Base-by-base conservation (phyloP, 2,113 vertebrate species). In the Xiphophorus maculatus region DNA sequence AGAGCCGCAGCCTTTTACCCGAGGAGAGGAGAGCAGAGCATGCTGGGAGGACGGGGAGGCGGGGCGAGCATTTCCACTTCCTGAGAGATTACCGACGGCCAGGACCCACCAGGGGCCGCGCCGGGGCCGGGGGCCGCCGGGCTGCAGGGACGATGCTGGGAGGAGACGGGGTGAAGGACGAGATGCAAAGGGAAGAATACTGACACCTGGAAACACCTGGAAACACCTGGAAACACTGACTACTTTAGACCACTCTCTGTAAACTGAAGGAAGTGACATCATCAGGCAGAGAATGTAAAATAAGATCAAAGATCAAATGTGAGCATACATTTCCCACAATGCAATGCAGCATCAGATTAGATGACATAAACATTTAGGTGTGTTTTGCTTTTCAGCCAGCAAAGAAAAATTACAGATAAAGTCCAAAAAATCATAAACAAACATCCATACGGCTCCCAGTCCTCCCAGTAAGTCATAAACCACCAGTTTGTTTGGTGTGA, bases 31-130 rank as follows among this genome's bases (percentile, higher is more conserved):
- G 83, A 81, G 70, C 79, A 81, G 69, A 76, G 84, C 60, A 48
- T 76, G 82, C 63, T 69, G 67, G 68, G 33, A 32, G 73, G 35
- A 37, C 10, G 10, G 76, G 75, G 80, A 77, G 77, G 80, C 82
- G 74, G 92, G 89, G 90, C 92, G 91, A 93, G 92, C 93, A 93
- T 94, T 94, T 93, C 89, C 90, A 88, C 93, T 92, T 93, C 91
- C 88, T 93, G 89, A 91, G 89, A 94, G 92, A 90, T 93, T 93
- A 87, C 79, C 37, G 78, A 92, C 88, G 86, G 73, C 79, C 42
- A 37, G 35, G 35, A 11, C 2, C 35, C 10, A 2, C 35, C 10
- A 11, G 35, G 8, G 35, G 35, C 35, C 1, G 1, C 6, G 30
- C 32, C 0, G 32, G 32, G 32, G 32, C 33, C 35, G 1, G 35